Evolutionary conservation across 2,888 invertebrate genomes (phyloP).

Genomic region (Himalopsyche tibetana): DNA sequence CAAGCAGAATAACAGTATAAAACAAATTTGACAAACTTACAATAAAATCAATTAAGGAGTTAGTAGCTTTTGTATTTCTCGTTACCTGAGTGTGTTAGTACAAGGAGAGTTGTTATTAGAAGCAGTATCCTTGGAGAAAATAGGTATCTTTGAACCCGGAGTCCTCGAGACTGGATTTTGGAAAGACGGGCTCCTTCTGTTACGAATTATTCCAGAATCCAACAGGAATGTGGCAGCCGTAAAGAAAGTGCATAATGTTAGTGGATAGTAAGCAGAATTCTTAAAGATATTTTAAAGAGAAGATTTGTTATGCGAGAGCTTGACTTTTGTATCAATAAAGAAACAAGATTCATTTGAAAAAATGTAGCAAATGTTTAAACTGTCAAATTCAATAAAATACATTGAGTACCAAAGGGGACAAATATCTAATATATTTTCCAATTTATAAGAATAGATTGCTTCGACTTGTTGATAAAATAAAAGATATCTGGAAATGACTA

Average conservation of each 20-base stretch:
- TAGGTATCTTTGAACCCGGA: slow-evolving; percentile 62
- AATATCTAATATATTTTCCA: no score
- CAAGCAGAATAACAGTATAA: no score
- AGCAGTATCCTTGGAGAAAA: slow-evolving; percentile 62
- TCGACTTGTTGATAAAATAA: no score
- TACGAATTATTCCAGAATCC: slow-evolving; percentile 4
- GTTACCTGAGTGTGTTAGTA: slow-evolving; percentile 55
- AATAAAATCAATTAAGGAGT: neutral
- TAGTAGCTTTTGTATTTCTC: slow-evolving; percentile 1
- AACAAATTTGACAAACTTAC: no score
- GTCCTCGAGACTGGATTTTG: slow-evolving; percentile 58
- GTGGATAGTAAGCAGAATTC: slow-evolving; percentile 44
- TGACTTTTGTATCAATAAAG: no score
- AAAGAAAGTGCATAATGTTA: slow-evolving; percentile 45
- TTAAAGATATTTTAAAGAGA: neutral
- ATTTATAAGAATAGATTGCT: no score
- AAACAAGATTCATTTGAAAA: no score
- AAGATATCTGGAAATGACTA: no score
- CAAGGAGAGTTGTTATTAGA: slow-evolving; percentile 58
- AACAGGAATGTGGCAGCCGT: neutral
- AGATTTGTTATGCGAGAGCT: neutral
- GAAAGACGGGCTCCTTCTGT: slow-evolving; percentile 62
- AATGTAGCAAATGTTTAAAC: no score
- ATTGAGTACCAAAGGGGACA: no score
- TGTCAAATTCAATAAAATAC: no score